These are phyloP conservation scores for Numenius phaeopus DNA, from an alignment of 2,797 vertebrate species.

Conservation along the genomic window DNA sequence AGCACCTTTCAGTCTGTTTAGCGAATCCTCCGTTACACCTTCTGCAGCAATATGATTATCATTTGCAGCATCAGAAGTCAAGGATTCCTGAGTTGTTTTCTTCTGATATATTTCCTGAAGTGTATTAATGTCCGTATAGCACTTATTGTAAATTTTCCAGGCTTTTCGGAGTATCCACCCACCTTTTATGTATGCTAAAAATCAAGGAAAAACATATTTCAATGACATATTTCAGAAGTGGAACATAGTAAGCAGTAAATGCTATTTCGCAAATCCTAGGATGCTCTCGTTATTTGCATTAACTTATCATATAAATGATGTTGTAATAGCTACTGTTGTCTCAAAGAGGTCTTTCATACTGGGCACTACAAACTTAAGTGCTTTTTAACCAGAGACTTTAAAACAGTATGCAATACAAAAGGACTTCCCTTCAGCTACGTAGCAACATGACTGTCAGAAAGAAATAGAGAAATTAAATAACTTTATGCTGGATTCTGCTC, in stretches of 20 bases:
- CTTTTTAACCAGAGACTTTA: neutral
- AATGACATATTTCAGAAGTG: neutral
- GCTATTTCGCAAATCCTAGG: neutral
- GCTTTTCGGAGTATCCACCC: slow-evolving; percentile 99
- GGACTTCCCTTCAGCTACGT: neutral
- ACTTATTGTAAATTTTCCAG: slow-evolving; percentile 99
- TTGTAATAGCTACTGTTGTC: neutral
- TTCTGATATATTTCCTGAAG: slow-evolving; percentile 91
- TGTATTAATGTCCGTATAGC: slow-evolving; percentile 94
- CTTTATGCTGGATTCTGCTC: neutral
- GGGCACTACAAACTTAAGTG: neutral
- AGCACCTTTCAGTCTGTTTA: slow-evolving; percentile 96
- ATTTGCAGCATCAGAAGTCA: slow-evolving; percentile 87
- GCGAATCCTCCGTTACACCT: slow-evolving; percentile 87
- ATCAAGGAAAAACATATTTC: neutral
- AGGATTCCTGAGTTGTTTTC: slow-evolving; percentile 79
- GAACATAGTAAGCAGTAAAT: neutral
- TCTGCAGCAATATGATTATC: slow-evolving; percentile 83
- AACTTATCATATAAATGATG: neutral
- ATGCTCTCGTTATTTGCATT: neutral
- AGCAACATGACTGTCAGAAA: neutral
- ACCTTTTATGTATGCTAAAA: slow-evolving; percentile 96
- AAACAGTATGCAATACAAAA: neutral
- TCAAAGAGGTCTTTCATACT: neutral
- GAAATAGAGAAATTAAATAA: neutral